Evolutionary conservation across 2,113 vertebrate genomes (phyloP).

Genomic region (Tychaedon coryphoeus): DNA sequence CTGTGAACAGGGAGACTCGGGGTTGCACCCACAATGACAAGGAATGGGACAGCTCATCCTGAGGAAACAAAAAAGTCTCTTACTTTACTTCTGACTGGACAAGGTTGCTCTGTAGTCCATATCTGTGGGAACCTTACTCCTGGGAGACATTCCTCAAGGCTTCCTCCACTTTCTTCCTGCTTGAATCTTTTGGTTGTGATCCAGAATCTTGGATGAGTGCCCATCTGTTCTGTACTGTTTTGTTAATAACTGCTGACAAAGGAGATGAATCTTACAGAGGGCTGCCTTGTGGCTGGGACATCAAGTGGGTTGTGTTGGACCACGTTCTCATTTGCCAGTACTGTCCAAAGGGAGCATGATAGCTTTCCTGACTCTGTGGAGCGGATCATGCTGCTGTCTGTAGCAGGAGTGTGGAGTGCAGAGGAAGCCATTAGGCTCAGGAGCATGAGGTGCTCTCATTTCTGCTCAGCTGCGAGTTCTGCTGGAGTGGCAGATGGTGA

Average conservation of each 20-base stretch:
- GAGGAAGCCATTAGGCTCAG: neutral
- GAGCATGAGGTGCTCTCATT: neutral
- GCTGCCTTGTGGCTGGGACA: neutral
- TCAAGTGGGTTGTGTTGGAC: neutral
- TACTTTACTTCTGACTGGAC: neutral
- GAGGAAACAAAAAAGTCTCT: neutral
- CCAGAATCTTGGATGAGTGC: neutral
- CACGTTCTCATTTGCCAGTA: neutral
- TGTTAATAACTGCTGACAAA: neutral
- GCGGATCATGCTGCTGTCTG: neutral
- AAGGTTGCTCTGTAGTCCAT: neutral
- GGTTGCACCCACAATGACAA: neutral
- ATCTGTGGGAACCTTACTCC: neutral
- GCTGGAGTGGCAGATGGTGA: neutral
- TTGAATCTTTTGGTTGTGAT: neutral
- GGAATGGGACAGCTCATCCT: neutral
- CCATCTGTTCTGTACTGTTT: neutral
- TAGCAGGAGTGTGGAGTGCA: neutral
- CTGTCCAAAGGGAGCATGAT: neutral
- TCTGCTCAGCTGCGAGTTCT: neutral
- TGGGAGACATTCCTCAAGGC: neutral
- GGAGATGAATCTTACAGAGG: neutral
- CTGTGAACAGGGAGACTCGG: neutral
- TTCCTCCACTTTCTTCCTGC: neutral
- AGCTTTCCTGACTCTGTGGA: neutral